phyloP scores from a whole-genome alignment of 2,113 vertebrate genomes.

The Mormoops blainvillei region DNA sequence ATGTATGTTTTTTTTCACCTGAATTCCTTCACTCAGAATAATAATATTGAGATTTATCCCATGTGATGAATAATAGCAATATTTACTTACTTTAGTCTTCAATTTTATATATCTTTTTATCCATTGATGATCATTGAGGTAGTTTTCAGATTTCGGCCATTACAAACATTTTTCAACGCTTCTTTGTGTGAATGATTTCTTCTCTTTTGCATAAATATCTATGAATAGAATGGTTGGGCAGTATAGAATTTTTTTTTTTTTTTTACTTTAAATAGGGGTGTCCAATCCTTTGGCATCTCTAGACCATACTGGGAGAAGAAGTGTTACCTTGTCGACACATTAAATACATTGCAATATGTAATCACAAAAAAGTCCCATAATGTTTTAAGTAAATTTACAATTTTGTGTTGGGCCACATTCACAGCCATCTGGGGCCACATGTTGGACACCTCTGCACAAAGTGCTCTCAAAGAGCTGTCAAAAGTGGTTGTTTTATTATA shows the following conservation, averaged over 20 bases:
- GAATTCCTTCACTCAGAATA: background rate
- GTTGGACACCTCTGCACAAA: no score
- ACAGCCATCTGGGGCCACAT: no score
- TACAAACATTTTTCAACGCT: background rate
- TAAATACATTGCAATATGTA: no score
- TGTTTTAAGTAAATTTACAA: no score
- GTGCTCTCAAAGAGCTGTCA: background rate
- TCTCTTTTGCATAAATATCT: background rate
- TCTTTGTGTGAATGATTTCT: background rate
- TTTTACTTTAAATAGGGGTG: background rate
- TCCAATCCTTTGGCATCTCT: no score
- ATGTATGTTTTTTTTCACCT: background rate
- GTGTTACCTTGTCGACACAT: no score
- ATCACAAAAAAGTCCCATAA: no score
- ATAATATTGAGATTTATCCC: background rate
- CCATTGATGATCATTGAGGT: background rate
- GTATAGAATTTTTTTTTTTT: background rate
- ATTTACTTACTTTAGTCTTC: background rate
- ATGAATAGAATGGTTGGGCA: background rate
- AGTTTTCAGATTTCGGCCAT: background rate
- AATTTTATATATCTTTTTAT: no score
- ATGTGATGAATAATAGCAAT: background rate
- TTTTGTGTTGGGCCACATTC: no score
- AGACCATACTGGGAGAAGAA: no score
- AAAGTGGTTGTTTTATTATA: background rate